A percentile compares a stretch with the other conserved stretches of the same genome.
These are phyloP conservation scores for Syngnathus typhle DNA, from an alignment of 2,113 vertebrate genomes.

Conservation along the genomic window DNA sequence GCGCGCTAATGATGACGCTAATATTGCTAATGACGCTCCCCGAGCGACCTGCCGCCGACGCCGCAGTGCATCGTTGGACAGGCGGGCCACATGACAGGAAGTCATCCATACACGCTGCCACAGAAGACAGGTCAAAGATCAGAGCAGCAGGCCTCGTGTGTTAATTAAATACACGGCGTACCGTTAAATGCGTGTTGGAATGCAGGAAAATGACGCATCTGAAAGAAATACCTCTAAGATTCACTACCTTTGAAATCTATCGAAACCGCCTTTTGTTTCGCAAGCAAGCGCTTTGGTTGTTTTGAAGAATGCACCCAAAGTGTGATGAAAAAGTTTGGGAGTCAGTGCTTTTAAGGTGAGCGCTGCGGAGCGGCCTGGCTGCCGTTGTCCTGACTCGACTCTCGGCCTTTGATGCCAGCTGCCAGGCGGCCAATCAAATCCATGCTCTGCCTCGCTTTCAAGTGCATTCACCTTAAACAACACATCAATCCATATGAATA, in stretches of 20 bases:
- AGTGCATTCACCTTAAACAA: constrained; percentile 4
- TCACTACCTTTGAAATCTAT: not conserved
- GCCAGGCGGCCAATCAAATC: not conserved
- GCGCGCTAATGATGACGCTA: constrained; percentile 3
- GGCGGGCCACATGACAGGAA: not conserved
- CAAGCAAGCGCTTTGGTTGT: not conserved
- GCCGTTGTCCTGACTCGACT: constrained; percentile 3
- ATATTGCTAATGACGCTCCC: not conserved
- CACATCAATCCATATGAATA: not conserved
- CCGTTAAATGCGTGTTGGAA: not conserved
- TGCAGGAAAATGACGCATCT: not conserved
- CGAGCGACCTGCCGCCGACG: not conserved
- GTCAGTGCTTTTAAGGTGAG: not conserved
- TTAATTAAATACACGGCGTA: not conserved
- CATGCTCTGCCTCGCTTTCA: not conserved
- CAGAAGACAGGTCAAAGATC: not conserved
- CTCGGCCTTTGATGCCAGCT: not conserved
- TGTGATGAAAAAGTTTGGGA: not conserved
- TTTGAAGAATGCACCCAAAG: not conserved
- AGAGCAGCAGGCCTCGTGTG: not conserved
- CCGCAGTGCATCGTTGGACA: not conserved
- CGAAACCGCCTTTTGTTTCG: not conserved
- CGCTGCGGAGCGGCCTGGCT: not conserved
- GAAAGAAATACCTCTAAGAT: not conserved
- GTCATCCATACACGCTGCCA: not conserved